These are phyloP conservation scores for Amphipoea lucens DNA, from an alignment of 2,888 invertebrate genomes.

Conservation along the genomic window DNA sequence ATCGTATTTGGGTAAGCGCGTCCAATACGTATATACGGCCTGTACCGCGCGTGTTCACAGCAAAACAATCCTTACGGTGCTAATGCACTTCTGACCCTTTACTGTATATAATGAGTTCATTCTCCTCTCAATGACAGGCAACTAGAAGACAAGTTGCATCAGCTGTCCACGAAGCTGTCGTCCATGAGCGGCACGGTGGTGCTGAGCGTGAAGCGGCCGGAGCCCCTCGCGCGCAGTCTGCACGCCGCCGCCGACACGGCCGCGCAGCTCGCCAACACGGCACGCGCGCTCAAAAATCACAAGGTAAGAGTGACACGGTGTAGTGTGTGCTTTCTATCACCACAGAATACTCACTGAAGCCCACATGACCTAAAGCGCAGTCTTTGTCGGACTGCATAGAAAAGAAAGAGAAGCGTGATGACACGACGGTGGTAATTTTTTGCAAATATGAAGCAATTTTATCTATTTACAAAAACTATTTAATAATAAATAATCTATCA, in stretches of 20 bases:
- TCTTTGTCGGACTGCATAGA: too few species aligned
- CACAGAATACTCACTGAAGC: too few species aligned
- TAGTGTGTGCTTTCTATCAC: background rate
- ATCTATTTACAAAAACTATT: too few species aligned
- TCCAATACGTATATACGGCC: too few species aligned
- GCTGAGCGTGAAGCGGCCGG: slow-evolving; percentile 68
- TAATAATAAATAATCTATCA: background rate
- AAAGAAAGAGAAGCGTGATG: too few species aligned
- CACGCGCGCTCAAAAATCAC: slow-evolving; percentile 67
- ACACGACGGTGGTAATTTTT: too few species aligned
- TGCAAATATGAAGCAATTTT: too few species aligned
- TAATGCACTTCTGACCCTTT: too few species aligned
- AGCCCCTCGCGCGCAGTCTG: slow-evolving; percentile 69
- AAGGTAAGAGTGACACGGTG: background rate
- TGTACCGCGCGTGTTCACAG: too few species aligned
- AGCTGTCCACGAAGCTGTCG: slow-evolving; percentile 74
- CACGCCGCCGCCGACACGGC: slow-evolving; percentile 71
- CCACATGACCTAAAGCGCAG: too few species aligned
- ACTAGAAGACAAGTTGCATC: slow-evolving; percentile 73
- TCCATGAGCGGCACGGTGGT: slow-evolving; percentile 70
- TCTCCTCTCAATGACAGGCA: slow-evolving; percentile 65
- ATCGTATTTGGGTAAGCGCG: too few species aligned
- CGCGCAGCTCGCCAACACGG: slow-evolving; percentile 68
- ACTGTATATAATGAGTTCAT: background rate
- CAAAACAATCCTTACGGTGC: too few species aligned